Evolutionary conservation across 2,797 vertebrate genomes (phyloP), one percentile per base, ranked within the genome.

Genomic region (Gobionotothen gibberifrons): DNA sequence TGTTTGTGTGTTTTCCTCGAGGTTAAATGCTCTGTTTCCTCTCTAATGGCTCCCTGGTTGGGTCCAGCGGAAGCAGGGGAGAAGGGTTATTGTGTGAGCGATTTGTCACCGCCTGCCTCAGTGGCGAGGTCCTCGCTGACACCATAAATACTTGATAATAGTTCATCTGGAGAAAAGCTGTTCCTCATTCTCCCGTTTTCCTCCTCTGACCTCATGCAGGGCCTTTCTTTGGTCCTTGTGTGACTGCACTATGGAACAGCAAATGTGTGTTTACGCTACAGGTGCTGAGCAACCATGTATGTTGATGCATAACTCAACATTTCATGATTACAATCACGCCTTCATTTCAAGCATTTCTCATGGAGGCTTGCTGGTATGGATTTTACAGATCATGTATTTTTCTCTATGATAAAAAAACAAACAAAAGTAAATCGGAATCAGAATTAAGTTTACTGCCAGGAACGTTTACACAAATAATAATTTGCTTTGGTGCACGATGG

Each of bases 141-240:
- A 82, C 78, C 69, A 42, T 90, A 90, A 91, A 86, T 83, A 87
- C 87, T 75, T 81, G 72, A 85, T 89, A 90, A 90, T 88, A 72
- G 89, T 75, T 89, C 87, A 90, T 91, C 86, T 89, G 90, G 87
- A 81, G 79, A 40, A 84, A 91, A 92, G 84, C 86, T 90, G 88
- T 78, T 84, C 47, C 58, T 73, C 59, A 63, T 9, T 15, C 72
- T 36, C 58, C 60, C 46, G 22, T 55, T 44, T 59, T 69, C 73
- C 81, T 76, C 67, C 17, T 19, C 59, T 79, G 64, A 78, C 73
- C 64, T 81, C 68, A 76, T 53, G 56, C 22, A 0, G 46, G 43
- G 63, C 26, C n/a, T 66, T 61, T 53, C 74, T 61, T 46, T 16
- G 36, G 19, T 75, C 42, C 29, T 15, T 53, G 21, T 70, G 71